A percentile compares a stretch with the other conserved stretches of the same genome.
phyloP scores from a whole-genome alignment of 2,113 vertebrate genomes.

The Numenius arquata region DNA sequence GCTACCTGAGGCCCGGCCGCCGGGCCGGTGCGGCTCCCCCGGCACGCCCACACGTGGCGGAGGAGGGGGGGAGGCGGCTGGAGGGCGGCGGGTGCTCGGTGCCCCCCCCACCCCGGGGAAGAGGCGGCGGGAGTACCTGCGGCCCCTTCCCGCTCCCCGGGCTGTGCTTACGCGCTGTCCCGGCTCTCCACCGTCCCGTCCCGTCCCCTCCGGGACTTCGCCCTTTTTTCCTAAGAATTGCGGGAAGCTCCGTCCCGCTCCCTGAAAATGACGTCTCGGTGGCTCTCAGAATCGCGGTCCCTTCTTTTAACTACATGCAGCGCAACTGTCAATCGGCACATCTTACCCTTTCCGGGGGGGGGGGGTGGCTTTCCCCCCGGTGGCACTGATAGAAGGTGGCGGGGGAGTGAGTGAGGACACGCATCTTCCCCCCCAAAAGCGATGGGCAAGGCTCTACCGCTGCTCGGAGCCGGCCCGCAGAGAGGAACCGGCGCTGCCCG shows the following conservation, averaged over 20 bases:
- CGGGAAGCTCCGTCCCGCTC: background rate
- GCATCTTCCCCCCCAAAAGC: background rate
- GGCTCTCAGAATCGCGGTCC: background rate
- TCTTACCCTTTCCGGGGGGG: too few species aligned
- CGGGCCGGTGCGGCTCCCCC: too few species aligned
- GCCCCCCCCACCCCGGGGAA: too few species aligned
- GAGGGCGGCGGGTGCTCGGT: background rate
- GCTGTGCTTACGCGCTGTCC: rapidly evolving
- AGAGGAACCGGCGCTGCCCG: too few species aligned
- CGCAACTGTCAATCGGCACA: too few species aligned
- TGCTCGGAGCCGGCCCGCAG: background rate
- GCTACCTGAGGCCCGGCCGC: background rate
- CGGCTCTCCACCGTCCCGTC: too few species aligned
- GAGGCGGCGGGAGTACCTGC: background rate
- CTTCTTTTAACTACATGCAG: background rate
- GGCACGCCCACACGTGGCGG: too few species aligned
- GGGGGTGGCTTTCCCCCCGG: rapidly evolving
- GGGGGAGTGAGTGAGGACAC: background rate
- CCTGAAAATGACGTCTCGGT: too few species aligned
- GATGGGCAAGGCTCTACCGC: too few species aligned
- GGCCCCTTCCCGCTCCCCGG: too few species aligned
- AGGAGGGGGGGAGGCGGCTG: too few species aligned
- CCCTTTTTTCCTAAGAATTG: background rate
- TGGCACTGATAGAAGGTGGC: too few species aligned
- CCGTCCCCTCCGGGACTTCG: rapidly evolving